A percentile compares a stretch with the other conserved stretches of the same genome.
Conservation (phyloP, 2,113 vertebrate species). For the Rhadina sibilatrix region DNA sequence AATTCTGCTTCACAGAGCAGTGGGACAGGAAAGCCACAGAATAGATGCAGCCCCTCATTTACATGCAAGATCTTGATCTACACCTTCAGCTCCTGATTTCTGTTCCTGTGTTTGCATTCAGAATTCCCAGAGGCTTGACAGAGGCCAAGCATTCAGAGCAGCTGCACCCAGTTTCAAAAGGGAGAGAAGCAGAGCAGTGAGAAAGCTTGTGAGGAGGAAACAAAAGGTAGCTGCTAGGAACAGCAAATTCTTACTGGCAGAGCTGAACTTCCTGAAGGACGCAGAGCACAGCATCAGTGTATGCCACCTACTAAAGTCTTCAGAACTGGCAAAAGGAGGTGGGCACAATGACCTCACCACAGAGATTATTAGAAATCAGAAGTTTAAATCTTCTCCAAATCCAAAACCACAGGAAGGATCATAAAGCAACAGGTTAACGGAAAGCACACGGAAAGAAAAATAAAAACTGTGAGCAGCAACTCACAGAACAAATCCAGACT, state of each 20-base stretch:
- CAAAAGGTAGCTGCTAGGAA: neutral
- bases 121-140: neutral
- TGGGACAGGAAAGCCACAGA: neutral
- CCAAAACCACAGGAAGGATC: neutral
- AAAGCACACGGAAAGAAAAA: neutral
- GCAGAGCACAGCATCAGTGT: neutral
- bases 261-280: neutral
- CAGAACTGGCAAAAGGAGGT: neutral
- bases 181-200: neutral
- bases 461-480: neutral
- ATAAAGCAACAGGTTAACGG: neutral
- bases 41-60: neutral
- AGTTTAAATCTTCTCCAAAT: neutral
- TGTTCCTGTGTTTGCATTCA: neutral
- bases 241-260: neutral
- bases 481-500: neutral
- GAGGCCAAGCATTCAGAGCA: neutral
- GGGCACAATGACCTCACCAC: neutral
- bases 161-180: neutral
- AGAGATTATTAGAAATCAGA: neutral
- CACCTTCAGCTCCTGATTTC: neutral
- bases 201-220: neutral
- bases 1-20: neutral
- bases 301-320: neutral
- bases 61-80: neutral